Percentiles rank a stretch among this genome's conserved stretches.
Conservation (phyloP, 2,888 invertebrate species). For the Eupithecia dodoneata region DNA sequence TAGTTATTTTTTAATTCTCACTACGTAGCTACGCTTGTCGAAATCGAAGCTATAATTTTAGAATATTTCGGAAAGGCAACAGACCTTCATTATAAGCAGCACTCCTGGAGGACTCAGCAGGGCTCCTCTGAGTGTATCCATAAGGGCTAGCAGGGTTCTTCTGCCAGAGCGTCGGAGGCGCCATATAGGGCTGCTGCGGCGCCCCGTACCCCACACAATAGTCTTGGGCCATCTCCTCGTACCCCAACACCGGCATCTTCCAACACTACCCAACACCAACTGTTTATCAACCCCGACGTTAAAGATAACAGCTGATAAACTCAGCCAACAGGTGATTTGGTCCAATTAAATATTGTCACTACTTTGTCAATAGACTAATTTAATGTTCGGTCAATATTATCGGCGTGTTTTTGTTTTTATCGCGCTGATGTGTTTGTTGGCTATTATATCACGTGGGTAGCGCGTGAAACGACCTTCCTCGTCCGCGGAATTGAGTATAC, state of each 20-base stretch:
- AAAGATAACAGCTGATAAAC: constrained; percentile 57
- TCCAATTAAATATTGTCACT: constrained; percentile 55
- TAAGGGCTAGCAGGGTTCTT: constrained; percentile 61
- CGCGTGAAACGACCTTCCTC: constrained; percentile 62
- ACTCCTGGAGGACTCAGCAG: constrained; percentile 45
- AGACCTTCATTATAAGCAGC: constrained; percentile 57
- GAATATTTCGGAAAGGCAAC: constrained; percentile 44
- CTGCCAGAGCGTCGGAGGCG: constrained; percentile 65
- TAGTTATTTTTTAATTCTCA: not conserved
- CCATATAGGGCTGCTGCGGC: constrained; percentile 61
- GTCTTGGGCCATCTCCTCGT: constrained; percentile 72
- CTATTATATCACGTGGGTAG: constrained; percentile 57
- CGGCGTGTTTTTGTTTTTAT: constrained; percentile 71
- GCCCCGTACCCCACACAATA: constrained; percentile 64
- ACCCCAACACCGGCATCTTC: constrained; percentile 78
- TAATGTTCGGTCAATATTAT: constrained; percentile 41
- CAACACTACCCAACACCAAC: constrained; percentile 55
- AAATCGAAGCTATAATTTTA: not conserved
- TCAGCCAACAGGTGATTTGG: constrained; percentile 65
- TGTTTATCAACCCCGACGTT: constrained; percentile 55
- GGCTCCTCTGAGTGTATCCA: constrained; percentile 56
- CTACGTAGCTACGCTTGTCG: not conserved
- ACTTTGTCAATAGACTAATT: constrained; percentile 45
- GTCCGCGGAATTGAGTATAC: constrained; percentile 58
- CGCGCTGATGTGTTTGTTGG: constrained; percentile 52